A percentile compares a stretch with the other conserved stretches of the same genome.
These are phyloP conservation scores for Rhombomys opimus DNA, from an alignment of 2,113 vertebrate species.

Conservation along the genomic window DNA sequence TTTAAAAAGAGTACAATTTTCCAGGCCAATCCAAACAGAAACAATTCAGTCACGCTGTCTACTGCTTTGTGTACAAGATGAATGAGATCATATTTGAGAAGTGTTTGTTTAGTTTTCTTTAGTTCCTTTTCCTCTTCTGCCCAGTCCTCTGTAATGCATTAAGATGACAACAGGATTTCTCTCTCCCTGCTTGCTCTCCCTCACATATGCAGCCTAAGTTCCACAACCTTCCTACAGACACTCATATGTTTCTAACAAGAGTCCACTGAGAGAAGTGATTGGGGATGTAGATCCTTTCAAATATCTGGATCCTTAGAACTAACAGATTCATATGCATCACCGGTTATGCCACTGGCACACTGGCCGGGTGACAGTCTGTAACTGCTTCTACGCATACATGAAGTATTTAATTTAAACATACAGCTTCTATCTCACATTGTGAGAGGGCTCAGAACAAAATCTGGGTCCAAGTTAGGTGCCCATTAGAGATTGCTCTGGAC, in stretches of 20 bases:
- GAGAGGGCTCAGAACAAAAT: conserved; percentile 46
- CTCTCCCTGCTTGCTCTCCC: background rate
- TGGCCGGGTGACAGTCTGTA: conserved; percentile 44
- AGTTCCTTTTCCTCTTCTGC: background rate
- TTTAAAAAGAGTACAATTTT: conserved; percentile 18
- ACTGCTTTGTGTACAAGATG: conserved; percentile 15
- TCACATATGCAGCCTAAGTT: background rate
- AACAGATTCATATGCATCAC: background rate
- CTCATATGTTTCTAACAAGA: background rate
- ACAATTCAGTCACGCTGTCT: conserved; percentile 31
- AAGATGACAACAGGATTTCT: conserved; percentile 8
- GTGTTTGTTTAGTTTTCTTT: conserved; percentile 48
- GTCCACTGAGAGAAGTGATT: conserved; percentile 18
- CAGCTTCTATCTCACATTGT: conserved; percentile 51
- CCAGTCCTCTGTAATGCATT: background rate
- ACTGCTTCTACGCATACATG: background rate
- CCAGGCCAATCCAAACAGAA: conserved; percentile 51
- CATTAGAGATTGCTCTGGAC: background rate
- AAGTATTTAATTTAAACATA: conserved; percentile 38
- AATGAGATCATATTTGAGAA: conserved; percentile 37
- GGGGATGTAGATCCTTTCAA: conserved; percentile 18
- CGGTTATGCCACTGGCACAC: background rate
- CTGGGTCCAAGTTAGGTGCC: conserved; percentile 29
- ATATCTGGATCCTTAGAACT: conserved; percentile 37
- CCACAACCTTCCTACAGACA: background rate